Evolutionary conservation across 2,113 vertebrate species (phyloP), one percentile per base, ranked within the genome.

Genomic region (Benitochromis conjunctus): DNA sequence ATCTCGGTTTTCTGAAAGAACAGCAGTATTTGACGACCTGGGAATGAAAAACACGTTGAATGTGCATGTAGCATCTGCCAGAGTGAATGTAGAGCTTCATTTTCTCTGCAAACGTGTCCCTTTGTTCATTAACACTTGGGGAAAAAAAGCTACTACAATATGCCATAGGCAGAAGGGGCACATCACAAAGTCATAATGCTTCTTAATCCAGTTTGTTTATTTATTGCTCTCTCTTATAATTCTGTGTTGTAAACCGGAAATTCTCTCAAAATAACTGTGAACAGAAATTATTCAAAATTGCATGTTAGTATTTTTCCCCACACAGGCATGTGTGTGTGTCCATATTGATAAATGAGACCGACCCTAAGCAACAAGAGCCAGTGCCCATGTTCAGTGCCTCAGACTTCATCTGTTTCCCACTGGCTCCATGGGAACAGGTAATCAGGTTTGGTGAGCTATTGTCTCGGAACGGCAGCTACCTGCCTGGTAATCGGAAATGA

Each of bases 401-500:
- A 81, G 89, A 92, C 93, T 91, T 92, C 90, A 90, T 94, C 88
- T 89, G 90, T 80, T 86, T 91, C 81, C 90, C 92, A 62, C 74
- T 14, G 81, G 89, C 84, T 87, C 90, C 92, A 85, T 86, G 93
- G 94, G 90, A 95, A 92, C 91, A 88, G 88, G 83, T 95, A 91
- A 95, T 95, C 93, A 94, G 88, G 91, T 94, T 94, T 86, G 83
- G 84, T 82, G 86, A 91, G 91, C 85, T 90, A 89, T 94, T 94
- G 92, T 93, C 86, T 92, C 48, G 87, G 88, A 93, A 90, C 81
- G 60, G 82, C 88, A 81, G 91, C 90, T 88, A 89, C 93, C 92
- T 89, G 91, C 90, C 92, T 38, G 77, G 78, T 94, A 94, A 95
- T 94, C 93, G 91, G 89, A 92, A 94, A 92, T 92, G 93, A 95